Percentiles rank a stretch among this genome's conserved stretches.
Evolutionary conservation across 2,797 vertebrate genomes (phyloP).

Genomic region (Distichodus sexfasciatus): DNA sequence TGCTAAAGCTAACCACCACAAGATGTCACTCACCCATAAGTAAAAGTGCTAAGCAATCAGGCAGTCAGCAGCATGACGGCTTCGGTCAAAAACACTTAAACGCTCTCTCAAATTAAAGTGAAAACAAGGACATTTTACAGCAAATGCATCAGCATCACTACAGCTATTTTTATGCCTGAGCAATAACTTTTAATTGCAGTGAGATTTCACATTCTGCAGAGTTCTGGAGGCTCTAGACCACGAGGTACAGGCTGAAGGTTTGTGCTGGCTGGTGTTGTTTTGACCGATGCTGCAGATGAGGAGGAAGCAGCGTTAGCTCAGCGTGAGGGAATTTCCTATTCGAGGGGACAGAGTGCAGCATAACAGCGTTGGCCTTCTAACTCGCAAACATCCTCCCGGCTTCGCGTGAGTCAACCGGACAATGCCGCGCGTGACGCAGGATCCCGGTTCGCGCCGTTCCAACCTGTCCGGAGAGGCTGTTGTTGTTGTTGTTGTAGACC

Average conservation of each 20-base stretch:
- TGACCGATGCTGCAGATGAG: slow-evolving; percentile 34
- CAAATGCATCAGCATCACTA: slow-evolving; percentile 15
- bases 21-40: slow-evolving; percentile 80
- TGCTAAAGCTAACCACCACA: slow-evolving; percentile 64
- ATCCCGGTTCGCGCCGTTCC: slow-evolving; percentile 36
- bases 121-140: neutral
- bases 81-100: slow-evolving; percentile 27
- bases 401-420: slow-evolving; percentile 36
- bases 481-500: slow-evolving; percentile 14
- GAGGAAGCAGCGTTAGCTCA: slow-evolving; percentile 68
- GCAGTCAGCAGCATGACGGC: slow-evolving; percentile 28
- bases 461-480: slow-evolving; percentile 30
- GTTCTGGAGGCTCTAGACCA: no score
- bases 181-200: slow-evolving; percentile 6
- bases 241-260: no score
- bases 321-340: slow-evolving; percentile 65
- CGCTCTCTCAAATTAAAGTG: slow-evolving; percentile 9
- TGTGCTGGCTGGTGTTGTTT: no score
- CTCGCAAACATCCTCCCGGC: slow-evolving; percentile 66
- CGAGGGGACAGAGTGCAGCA: slow-evolving; percentile 31
- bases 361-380: slow-evolving; percentile 39
- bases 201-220: neutral
- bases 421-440: slow-evolving; percentile 42
- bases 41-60: slow-evolving; percentile 57
- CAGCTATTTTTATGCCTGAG: slow-evolving; percentile 3